phyloP scores from a whole-genome alignment of 1,140 invertebrate genomes.

The Pteromalus puparum region DNA sequence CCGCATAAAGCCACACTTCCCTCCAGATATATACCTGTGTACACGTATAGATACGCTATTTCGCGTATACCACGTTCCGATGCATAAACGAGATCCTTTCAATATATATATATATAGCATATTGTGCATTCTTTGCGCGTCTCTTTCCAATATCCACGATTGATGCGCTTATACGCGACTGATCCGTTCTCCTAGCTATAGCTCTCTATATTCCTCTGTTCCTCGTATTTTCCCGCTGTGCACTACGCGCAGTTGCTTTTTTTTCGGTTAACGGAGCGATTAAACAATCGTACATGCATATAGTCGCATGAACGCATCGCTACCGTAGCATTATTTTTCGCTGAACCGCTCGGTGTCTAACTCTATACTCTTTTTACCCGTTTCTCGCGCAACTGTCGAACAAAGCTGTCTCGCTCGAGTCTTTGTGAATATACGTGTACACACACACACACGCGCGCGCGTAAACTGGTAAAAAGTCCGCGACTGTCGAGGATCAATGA shows the following conservation, averaged over 20 bases:
- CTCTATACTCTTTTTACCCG: neutral
- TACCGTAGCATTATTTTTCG: neutral
- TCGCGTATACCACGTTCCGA: constrained; percentile 38
- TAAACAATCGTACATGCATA: neutral
- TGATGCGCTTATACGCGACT: constrained; percentile 67
- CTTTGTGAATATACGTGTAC: neutral
- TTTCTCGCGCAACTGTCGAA: constrained; percentile 11
- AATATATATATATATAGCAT: constrained; percentile 60
- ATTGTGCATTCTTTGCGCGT: constrained; percentile 63
- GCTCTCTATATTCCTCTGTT: constrained; percentile 35
- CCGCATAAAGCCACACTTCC: neutral
- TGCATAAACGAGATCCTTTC: constrained; percentile 63
- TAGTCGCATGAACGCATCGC: neutral
- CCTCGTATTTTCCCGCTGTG: neutral
- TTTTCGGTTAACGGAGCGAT: neutral
- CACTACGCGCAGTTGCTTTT: neutral
- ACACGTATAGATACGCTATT: neutral
- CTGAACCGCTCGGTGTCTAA: neutral
- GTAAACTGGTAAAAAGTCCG: too few relatives aligned
- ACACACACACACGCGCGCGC: too few relatives aligned
- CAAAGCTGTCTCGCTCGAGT: neutral
- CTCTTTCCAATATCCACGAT: constrained; percentile 60
- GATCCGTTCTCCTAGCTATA: constrained; percentile 58
- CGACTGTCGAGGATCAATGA: constrained; percentile 21
- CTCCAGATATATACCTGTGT: neutral